Evolutionary conservation across 2,888 invertebrate genomes (phyloP).

Genomic region (Synergus umbraculus): DNA sequence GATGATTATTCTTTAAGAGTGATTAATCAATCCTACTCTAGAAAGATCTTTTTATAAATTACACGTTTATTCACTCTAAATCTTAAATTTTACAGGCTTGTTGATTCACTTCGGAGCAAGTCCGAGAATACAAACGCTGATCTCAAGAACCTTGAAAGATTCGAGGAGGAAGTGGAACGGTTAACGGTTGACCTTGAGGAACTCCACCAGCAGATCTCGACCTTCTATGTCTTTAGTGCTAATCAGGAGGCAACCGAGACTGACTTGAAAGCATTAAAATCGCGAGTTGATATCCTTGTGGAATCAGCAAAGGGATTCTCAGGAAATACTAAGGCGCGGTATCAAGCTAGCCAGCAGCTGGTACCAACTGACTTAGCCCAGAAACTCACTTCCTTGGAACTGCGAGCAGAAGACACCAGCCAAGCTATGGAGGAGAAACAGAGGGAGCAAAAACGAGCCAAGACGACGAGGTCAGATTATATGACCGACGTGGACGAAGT

Average conservation of each 20-base stretch:
- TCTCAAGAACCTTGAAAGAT: constrained; percentile 86
- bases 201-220: constrained; percentile 64
- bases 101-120: constrained; percentile 87
- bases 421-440: constrained; percentile 92
- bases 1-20: background rate
- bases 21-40: background rate
- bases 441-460: constrained; percentile 91
- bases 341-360: constrained; percentile 76
- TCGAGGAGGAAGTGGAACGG: constrained; percentile 84
- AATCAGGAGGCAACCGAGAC: constrained; percentile 83
- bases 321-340: constrained; percentile 76
- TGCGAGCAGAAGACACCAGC: constrained; percentile 87
- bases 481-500: constrained; percentile 88
- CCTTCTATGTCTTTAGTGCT: constrained; percentile 87
- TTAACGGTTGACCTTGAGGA: constrained; percentile 84
- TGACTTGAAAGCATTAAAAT: constrained; percentile 80
- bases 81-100: constrained; percentile 82
- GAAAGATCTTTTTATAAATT: background rate
- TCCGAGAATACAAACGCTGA: constrained; percentile 86
- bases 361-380: constrained; percentile 87
- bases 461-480: constrained; percentile 89
- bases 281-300: constrained; percentile 66
- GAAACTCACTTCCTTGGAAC: constrained; percentile 89
- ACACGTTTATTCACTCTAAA: background rate
- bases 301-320: constrained; percentile 72